Base-by-base conservation (phyloP, 2,113 vertebrate species). In the Harpagus bidentatus region DNA sequence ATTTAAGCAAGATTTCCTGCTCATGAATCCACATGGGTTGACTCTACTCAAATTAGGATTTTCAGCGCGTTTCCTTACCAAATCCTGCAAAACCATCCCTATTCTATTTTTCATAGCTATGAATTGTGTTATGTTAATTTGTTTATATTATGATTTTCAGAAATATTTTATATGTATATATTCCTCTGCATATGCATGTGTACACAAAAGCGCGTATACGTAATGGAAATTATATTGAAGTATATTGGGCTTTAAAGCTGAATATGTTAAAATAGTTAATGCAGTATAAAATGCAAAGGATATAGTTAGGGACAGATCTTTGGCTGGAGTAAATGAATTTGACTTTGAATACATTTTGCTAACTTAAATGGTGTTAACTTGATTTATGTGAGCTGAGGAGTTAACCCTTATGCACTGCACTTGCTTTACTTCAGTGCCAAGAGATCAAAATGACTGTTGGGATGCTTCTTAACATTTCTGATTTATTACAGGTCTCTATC, bases 311-410 rank as follows among this genome's bases (percentile, higher is more conserved):
- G 96, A 97, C 93, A 97, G 91, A 97, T 97, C 87, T 96, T 96
- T 95, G 94, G 94, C 95, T 95, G 82, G 50, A 97, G 93, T 96
- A 93, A 96, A 96, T 86, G 95, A 95, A 93, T 96, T 97, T 97
- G 94, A 93, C 94, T 97, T 97, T 92, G 95, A 95, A 94, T 94
- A 94, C 79, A 61, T 96, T 97, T 96, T 90, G 59, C 89, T 94
- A 95, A 94, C 95, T 96, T 96, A 95, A 95, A 95, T 79, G 91
- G 93, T 95, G 95, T 96, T 97, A 97, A 93, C 78, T 96, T 95
- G 93, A 96, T 97, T 94, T 96, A 81, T 95, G 94, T 93, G 85
- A 88, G 93, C 71, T 86, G 93, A 73, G 78, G 93, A 97, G 82
- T 96, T 97, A 95, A 96, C 97, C 89, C 93, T 94, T 97, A 28